Evolutionary conservation across 2,113 vertebrate species (phyloP).

Genomic region (Thymallus thymallus): DNA sequence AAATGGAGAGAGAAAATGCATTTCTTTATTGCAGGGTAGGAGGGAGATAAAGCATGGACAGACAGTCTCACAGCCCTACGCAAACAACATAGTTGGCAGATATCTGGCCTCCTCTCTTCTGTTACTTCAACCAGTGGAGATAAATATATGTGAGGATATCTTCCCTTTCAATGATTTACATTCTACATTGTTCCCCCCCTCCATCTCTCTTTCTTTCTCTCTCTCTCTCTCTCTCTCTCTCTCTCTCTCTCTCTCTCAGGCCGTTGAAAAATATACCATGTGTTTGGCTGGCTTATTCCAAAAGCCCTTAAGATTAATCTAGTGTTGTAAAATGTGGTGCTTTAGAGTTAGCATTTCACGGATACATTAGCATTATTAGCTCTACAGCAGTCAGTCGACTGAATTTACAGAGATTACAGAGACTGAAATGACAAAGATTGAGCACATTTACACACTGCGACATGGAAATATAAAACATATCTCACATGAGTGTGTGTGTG

Average conservation of each 20-base stretch:
- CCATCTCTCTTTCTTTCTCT: slow-evolving; percentile 4
- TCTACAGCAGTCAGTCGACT: slow-evolving; percentile 45
- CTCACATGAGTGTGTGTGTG: slow-evolving; percentile 3
- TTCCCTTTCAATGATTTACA: too few species aligned
- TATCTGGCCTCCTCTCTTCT: too few species aligned
- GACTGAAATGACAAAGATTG: background rate
- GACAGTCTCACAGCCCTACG: too few species aligned
- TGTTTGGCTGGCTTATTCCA: slow-evolving; percentile 68
- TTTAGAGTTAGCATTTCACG: slow-evolving; percentile 53
- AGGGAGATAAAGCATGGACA: too few species aligned
- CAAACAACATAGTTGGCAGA: too few species aligned
- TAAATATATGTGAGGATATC: too few species aligned
- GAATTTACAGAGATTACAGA: slow-evolving; percentile 4
- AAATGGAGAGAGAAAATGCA: slow-evolving; percentile 28
- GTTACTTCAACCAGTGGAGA: too few species aligned
- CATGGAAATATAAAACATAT: background rate
- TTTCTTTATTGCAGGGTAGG: background rate
- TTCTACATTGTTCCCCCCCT: too few species aligned
- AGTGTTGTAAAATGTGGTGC: slow-evolving; percentile 64
- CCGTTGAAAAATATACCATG: slow-evolving; percentile 47
- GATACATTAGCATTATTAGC: slow-evolving; percentile 67
- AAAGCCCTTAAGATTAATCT: slow-evolving; percentile 77
- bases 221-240: slow-evolving; percentile 37
- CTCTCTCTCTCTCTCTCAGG: slow-evolving; percentile 45
- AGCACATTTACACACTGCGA: background rate